These are phyloP conservation scores for Coregonus sp. DNA, from an alignment of 2,797 vertebrate genomes.

Conservation along the genomic window DNA sequence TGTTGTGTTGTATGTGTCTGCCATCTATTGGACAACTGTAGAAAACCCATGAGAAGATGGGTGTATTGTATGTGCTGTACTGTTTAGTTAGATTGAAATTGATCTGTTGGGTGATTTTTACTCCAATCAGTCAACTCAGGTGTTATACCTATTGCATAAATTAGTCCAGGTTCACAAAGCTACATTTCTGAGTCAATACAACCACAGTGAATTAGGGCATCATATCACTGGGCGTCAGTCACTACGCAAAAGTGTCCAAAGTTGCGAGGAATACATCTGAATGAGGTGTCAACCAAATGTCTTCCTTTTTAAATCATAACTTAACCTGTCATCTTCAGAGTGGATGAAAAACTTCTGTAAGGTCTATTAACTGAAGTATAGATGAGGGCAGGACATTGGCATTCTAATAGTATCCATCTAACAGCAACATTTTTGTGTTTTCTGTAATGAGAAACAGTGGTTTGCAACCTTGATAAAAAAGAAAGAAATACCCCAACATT, in stretches of 20 bases:
- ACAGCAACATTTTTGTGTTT: slow-evolving; percentile 67
- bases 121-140: too few relatives aligned
- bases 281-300: neutral
- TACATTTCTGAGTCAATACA: neutral
- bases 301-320: neutral
- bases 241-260: neutral
- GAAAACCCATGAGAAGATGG: slow-evolving; percentile 3
- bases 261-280: neutral
- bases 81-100: too few relatives aligned
- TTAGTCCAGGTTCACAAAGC: neutral
- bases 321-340: slow-evolving; percentile 4
- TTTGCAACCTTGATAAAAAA: slow-evolving; percentile 66
- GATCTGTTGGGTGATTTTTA: too few relatives aligned
- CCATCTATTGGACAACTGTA: slow-evolving; percentile 79
- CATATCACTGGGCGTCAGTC: neutral
- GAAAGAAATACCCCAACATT: slow-evolving; percentile 67
- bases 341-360: slow-evolving; percentile 16
- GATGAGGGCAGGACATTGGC: slow-evolving; percentile 34
- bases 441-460: slow-evolving; percentile 74
- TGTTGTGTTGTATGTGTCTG: slow-evolving; percentile 72
- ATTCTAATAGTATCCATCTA: slow-evolving; percentile 52
- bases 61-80: too few relatives aligned
- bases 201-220: neutral
- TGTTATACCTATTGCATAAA: neutral
- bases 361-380: slow-evolving; percentile 12